phyloP scores from a whole-genome alignment of 2,888 invertebrate species.

The Thyatira batis region DNA sequence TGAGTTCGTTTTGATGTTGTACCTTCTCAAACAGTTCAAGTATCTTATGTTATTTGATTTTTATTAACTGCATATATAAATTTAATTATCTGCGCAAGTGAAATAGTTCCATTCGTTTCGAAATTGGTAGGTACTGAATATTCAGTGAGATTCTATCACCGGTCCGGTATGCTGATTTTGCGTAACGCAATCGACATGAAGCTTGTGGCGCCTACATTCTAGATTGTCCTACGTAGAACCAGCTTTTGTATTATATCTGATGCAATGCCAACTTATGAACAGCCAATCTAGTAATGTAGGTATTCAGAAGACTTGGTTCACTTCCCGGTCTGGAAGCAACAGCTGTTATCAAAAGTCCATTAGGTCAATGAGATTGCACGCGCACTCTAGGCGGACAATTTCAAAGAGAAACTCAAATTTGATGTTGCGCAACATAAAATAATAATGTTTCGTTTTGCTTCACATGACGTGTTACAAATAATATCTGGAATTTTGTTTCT shows the following conservation, averaged over 20 bases:
- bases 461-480: not conserved
- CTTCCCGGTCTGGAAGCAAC: not conserved
- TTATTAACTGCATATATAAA: too few relatives aligned
- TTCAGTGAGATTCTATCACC: not conserved
- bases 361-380: not conserved
- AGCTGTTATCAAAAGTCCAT: not conserved
- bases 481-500: too few relatives aligned
- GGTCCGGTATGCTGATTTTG: not conserved
- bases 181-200: not conserved
- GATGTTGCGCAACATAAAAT: not conserved
- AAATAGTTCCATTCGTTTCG: not conserved
- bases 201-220: not conserved
- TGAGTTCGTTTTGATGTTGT: too few relatives aligned
- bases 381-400: not conserved
- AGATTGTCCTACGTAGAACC: not conserved
- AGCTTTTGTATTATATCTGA: not conserved
- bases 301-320: not conserved
- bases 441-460: constrained; percentile 1
- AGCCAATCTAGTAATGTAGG: not conserved
- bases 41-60: too few relatives aligned
- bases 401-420: not conserved
- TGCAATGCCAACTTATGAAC: not conserved
- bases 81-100: too few relatives aligned
- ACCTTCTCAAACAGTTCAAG: too few relatives aligned
- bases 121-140: not conserved